Percentiles rank a stretch among this genome's conserved stretches.
Conservation (phyloP, 2,888 invertebrate species). For the Folsomia manolachei region DNA sequence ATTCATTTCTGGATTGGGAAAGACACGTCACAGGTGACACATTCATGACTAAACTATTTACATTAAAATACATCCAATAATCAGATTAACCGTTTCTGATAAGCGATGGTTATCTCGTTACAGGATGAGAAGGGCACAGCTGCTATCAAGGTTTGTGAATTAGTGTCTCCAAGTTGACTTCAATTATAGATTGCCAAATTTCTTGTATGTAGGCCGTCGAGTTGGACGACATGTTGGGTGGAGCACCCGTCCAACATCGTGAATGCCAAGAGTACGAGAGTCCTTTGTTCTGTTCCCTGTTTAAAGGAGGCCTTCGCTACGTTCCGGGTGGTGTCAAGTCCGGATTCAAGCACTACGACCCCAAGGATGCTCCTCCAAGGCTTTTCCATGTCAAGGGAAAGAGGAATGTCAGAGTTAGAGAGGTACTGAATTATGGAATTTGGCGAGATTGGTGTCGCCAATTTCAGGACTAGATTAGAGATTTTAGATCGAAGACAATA, state of each 20-base stretch:
- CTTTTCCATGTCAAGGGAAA: conserved; percentile 89
- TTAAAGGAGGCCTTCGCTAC: conserved; percentile 66
- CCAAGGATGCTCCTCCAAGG: conserved; percentile 68
- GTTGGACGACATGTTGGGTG: conserved; percentile 77
- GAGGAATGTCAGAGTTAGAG: conserved; percentile 73
- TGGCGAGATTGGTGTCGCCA: too few species aligned
- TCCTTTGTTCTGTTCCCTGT: conserved; percentile 72
- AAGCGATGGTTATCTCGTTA: conserved; percentile 7
- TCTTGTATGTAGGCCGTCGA: conserved; percentile 63
- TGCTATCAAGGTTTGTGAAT: conserved; percentile 55
- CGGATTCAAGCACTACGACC: conserved; percentile 82
- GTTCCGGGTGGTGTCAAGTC: conserved; percentile 77
- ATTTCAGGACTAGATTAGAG: too few species aligned
- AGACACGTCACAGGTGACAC: conserved; percentile 54
- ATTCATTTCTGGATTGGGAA: conserved; percentile 57
- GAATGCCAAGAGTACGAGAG: conserved; percentile 84
- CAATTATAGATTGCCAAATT: not conserved
- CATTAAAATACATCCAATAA: too few species aligned
- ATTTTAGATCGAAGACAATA: too few species aligned
- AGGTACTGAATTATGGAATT: conserved; percentile 57
- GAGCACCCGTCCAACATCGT: conserved; percentile 78
- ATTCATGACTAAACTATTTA: not conserved
- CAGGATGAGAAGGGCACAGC: conserved; percentile 60
- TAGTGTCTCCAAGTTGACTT: conserved; percentile 18
- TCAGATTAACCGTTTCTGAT: too few species aligned